phyloP scores from a whole-genome alignment of 2,888 invertebrate genomes.

The Xanthia togata region DNA sequence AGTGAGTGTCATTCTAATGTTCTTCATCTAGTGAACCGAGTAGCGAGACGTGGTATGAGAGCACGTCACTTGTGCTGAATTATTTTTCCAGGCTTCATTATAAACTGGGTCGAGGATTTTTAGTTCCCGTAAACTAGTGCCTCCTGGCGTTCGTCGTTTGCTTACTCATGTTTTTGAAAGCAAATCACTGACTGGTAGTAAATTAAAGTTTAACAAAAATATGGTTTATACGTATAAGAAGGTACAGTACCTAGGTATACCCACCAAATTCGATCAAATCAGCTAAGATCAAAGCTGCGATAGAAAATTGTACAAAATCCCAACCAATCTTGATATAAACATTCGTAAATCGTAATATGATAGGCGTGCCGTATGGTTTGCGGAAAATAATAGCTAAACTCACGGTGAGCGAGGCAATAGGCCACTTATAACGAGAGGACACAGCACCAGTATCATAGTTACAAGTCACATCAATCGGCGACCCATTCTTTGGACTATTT shows the following conservation, averaged over 20 bases:
- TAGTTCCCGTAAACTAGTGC: constrained; percentile 69
- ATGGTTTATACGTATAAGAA: background rate
- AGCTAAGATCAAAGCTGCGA: too few relatives aligned
- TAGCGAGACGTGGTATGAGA: constrained; percentile 62
- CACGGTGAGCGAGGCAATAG: constrained; percentile 11
- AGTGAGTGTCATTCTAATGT: constrained; percentile 63
- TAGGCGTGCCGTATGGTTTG: constrained; percentile 10
- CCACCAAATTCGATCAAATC: background rate
- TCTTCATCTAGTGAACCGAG: constrained; percentile 63
- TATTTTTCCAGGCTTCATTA: constrained; percentile 77
- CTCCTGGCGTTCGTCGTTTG: constrained; percentile 58
- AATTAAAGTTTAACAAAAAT: background rate
- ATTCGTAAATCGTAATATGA: constrained; percentile 13
- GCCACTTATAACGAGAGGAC: background rate
- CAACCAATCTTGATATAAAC: background rate
- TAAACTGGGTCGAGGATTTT: constrained; percentile 83
- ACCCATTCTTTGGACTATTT: background rate
- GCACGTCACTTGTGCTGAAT: constrained; percentile 70
- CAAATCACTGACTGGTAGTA: background rate
- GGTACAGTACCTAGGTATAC: background rate
- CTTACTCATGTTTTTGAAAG: background rate
- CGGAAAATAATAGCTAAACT: constrained; percentile 34
- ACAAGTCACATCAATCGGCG: constrained; percentile 8
- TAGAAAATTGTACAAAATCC: background rate
- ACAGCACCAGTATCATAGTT: constrained; percentile 1